Evolutionary conservation across 1,140 invertebrate genomes (phyloP).

Genomic region (Drosophila nasuta): DNA sequence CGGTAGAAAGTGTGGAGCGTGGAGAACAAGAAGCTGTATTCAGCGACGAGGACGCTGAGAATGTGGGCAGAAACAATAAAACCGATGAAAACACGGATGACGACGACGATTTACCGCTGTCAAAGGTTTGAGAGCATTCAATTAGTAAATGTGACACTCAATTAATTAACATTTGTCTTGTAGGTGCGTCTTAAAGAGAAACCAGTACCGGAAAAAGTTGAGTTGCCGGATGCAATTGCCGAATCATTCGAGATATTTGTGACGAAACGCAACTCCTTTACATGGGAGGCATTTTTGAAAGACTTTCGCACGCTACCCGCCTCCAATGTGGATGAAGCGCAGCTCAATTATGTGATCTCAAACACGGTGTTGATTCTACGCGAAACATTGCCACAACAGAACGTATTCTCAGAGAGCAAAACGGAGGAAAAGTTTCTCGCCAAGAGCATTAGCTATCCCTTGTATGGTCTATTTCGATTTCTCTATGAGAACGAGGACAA

Average conservation of each 20-base stretch:
- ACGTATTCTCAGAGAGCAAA: slow-evolving; percentile 85
- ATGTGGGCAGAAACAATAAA: slow-evolving; percentile 84
- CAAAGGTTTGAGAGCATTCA: slow-evolving; percentile 86
- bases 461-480: slow-evolving; percentile 93
- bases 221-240: slow-evolving; percentile 72
- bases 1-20: slow-evolving; percentile 55
- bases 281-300: slow-evolving; percentile 79
- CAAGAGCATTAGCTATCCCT: slow-evolving; percentile 91
- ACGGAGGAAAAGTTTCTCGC: slow-evolving; percentile 87
- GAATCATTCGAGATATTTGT: slow-evolving; percentile 82
- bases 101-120: slow-evolving; percentile 93
- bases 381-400: slow-evolving; percentile 75
- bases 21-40: slow-evolving; percentile 89
- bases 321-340: slow-evolving; percentile 74
- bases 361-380: slow-evolving; percentile 79
- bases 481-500: slow-evolving; percentile 91
- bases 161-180: neutral
- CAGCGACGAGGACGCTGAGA: slow-evolving; percentile 92
- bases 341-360: slow-evolving; percentile 81
- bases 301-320: slow-evolving; percentile 77
- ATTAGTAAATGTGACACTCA: neutral
- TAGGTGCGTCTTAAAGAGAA: slow-evolving; percentile 85
- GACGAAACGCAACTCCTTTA: slow-evolving; percentile 74
- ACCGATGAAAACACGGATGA: slow-evolving; percentile 91
- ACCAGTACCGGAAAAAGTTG: slow-evolving; percentile 83